Percentiles rank a stretch among this genome's conserved stretches.
These are phyloP conservation scores for Callospermophilus lateralis DNA, from an alignment of 2,113 vertebrate species.

Conservation along the genomic window DNA sequence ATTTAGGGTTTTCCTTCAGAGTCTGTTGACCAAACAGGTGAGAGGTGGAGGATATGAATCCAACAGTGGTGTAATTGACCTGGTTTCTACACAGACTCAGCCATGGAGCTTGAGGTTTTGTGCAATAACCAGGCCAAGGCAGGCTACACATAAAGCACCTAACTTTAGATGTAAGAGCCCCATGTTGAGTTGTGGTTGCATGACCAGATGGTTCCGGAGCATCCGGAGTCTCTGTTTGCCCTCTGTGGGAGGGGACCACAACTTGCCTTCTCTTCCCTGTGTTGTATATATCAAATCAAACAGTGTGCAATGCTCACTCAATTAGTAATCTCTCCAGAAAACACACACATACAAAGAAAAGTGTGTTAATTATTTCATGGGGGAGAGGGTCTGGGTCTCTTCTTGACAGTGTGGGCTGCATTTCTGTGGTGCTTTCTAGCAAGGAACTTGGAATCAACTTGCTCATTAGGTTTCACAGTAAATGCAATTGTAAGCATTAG, in stretches of 20 bases:
- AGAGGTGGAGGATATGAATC: not conserved
- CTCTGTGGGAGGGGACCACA: not conserved
- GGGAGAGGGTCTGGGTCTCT: not conserved
- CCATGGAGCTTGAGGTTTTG: not conserved
- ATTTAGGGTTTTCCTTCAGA: not conserved
- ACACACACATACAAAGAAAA: not conserved
- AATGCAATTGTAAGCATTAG: not conserved
- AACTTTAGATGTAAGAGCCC: not conserved
- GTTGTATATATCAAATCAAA: not conserved
- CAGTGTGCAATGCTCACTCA: not conserved
- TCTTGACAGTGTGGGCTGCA: not conserved
- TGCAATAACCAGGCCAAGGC: not conserved
- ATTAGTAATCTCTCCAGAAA: not conserved
- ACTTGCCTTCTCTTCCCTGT: not conserved
- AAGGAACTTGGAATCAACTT: not conserved
- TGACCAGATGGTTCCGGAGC: not conserved
- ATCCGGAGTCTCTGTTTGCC: not conserved
- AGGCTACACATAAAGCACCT: not conserved
- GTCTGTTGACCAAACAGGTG: not conserved
- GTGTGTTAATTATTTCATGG: not conserved
- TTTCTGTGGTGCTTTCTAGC: not conserved
- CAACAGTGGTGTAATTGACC: not conserved
- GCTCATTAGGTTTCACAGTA: not conserved
- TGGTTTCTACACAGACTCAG: not conserved
- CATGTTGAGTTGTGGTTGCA: accelerated